Evolutionary conservation across 2,113 vertebrate genomes (phyloP).

Genomic region (Corydoras sp.): DNA sequence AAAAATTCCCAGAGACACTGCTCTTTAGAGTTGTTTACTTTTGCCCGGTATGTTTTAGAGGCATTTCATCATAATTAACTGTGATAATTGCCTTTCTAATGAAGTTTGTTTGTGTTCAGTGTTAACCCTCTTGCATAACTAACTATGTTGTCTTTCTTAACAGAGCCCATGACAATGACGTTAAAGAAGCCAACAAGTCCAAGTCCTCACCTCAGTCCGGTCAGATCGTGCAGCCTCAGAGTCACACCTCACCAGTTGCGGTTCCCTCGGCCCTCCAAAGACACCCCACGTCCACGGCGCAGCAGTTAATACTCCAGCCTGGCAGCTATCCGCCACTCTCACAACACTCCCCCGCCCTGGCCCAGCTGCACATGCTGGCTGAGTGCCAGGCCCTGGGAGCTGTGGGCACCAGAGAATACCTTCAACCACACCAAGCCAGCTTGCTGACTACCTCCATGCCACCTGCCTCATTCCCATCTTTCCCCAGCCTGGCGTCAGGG

Average conservation of each 20-base stretch:
- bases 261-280: constrained; percentile 32
- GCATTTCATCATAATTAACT: too few relatives aligned
- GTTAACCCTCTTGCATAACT: too few relatives aligned
- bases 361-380: constrained; percentile 70
- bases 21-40: too few relatives aligned
- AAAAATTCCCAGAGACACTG: too few relatives aligned
- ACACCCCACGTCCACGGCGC: constrained; percentile 53
- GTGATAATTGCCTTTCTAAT: too few relatives aligned
- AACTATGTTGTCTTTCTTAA: too few relatives aligned
- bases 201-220: constrained; percentile 67
- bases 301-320: constrained; percentile 76
- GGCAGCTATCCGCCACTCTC: constrained; percentile 63
- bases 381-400: constrained; percentile 72
- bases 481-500: constrained; percentile 55
- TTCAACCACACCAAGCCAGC: constrained; percentile 68
- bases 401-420: constrained; percentile 73
- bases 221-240: constrained; percentile 54
- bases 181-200: constrained; percentile 74
- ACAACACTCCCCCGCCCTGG: constrained; percentile 60
- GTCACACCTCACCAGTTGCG: constrained; percentile 50
- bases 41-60: too few relatives aligned
- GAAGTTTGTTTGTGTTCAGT: too few relatives aligned
- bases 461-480: constrained; percentile 53
- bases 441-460: constrained; percentile 52
- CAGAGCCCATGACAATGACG: constrained; percentile 76